A percentile compares a stretch with the other conserved stretches of the same genome.
Evolutionary conservation across 2,113 vertebrate genomes (phyloP).

Genomic region (Numenius arquata): DNA sequence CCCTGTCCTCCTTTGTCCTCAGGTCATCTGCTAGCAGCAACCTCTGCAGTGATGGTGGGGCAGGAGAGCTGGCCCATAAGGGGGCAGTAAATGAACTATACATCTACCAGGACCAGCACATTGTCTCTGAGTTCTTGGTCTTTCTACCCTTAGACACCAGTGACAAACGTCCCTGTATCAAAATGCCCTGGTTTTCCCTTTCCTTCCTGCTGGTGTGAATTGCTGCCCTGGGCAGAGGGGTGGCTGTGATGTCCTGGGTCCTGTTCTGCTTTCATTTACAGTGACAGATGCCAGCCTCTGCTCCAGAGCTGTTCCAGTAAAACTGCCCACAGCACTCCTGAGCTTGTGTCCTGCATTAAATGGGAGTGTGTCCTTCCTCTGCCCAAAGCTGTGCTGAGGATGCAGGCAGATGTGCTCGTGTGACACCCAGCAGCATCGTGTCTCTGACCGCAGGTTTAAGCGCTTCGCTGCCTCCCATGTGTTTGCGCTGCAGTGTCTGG

Average conservation of each 20-base stretch:
- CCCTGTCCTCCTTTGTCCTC: neutral
- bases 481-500: neutral
- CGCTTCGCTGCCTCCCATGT: fast-evolving
- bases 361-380: neutral
- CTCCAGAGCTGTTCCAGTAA: neutral
- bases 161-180: neutral
- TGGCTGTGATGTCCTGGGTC: neutral
- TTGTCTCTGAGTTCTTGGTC: neutral
- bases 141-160: neutral
- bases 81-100: neutral
- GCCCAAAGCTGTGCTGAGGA: neutral
- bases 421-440: neutral
- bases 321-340: fast-evolving
- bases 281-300: neutral
- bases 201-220: neutral
- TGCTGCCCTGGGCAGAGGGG: neutral
- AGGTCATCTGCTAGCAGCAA: neutral
- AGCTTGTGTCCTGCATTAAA: neutral
- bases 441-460: neutral
- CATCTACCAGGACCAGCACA: fast-evolving
- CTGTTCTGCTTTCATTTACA: neutral
- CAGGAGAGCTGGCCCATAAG: neutral
- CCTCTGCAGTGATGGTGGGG: neutral
- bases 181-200: neutral
- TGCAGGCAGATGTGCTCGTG: fast-evolving